Conservation (phyloP, 2,888 invertebrate genomes). For the Gerris lacustris region DNA sequence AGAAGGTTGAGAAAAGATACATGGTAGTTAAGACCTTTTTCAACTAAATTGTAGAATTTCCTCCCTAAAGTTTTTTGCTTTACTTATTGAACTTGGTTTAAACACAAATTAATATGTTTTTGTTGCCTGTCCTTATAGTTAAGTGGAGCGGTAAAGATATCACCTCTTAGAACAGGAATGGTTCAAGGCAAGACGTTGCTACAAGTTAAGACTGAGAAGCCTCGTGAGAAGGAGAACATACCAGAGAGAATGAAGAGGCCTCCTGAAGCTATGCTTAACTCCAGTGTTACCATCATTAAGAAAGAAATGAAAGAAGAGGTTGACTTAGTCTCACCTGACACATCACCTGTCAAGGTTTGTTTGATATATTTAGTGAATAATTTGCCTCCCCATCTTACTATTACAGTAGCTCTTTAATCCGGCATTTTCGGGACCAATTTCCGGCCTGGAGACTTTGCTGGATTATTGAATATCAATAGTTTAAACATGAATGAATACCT, state of each 20-base stretch:
- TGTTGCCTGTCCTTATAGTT: not conserved
- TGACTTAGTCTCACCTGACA: slow-evolving; percentile 41
- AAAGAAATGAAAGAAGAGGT: slow-evolving; percentile 41
- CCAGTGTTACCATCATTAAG: slow-evolving; percentile 6
- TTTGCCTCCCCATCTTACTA: no score
- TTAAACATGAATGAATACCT: no score
- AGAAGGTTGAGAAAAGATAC: no score
- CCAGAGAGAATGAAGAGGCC: slow-evolving; percentile 37
- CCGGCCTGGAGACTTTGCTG: no score
- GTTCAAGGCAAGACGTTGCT: not conserved
- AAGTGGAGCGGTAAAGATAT: not conserved
- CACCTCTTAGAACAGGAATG: not conserved
- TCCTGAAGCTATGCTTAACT: slow-evolving; percentile 35
- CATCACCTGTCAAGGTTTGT: slow-evolving; percentile 6
- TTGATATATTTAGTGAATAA: no score
- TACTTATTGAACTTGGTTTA: not conserved
- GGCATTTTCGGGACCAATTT: no score
- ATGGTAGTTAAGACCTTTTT: no score
- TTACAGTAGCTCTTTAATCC: no score
- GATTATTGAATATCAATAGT: no score
- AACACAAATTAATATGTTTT: not conserved
- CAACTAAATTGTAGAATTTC: no score
- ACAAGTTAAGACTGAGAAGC: not conserved
- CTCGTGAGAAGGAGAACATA: slow-evolving; percentile 45
- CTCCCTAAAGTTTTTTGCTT: no score